Percentiles rank a stretch among this genome's conserved stretches.
phyloP scores from a whole-genome alignment of 2,797 vertebrate genomes.

The Pseudochirops cupreus region DNA sequence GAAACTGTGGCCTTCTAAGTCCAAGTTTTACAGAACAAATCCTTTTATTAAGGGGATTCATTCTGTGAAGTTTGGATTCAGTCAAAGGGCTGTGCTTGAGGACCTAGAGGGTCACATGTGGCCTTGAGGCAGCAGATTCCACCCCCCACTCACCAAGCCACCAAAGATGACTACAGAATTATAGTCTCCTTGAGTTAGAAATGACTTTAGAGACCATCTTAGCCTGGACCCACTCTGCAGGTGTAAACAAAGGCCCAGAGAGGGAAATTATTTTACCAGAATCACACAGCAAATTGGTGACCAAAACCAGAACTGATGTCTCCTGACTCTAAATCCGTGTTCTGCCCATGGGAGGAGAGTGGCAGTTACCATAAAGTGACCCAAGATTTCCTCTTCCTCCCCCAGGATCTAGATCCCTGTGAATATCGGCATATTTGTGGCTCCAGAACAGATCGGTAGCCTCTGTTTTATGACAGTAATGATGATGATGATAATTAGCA shows the following conservation, averaged over 20 bases:
- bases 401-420: neutral
- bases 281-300: neutral
- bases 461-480: neutral
- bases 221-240: neutral
- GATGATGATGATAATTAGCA: neutral
- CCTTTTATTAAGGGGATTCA: no score
- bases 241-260: neutral
- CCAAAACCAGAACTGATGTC: neutral
- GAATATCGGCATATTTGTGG: neutral
- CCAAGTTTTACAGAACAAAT: no score
- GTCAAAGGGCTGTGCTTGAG: no score
- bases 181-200: neutral
- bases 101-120: no score
- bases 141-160: no score
- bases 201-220: neutral
- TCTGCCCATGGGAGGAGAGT: neutral
- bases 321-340: neutral
- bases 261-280: neutral
- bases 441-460: neutral
- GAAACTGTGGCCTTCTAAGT: no score
- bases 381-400: neutral
- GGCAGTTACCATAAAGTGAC: neutral
- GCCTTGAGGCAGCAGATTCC: no score
- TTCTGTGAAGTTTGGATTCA: no score
- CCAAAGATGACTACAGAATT: neutral